phyloP scores from a whole-genome alignment of 2,113 vertebrate genomes.

The Zosterops pallidus region DNA sequence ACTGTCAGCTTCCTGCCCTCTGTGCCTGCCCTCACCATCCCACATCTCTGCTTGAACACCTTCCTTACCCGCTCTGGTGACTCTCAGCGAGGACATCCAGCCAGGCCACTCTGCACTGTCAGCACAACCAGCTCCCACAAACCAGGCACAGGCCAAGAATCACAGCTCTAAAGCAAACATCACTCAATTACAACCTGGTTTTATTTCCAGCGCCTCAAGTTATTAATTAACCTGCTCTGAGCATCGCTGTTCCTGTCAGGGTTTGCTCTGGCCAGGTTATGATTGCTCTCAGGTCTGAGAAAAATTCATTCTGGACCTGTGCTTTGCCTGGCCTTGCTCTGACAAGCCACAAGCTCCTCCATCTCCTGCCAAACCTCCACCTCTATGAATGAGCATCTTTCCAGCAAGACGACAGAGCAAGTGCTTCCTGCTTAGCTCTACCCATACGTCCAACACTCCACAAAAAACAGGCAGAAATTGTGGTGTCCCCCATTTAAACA shows the following conservation, averaged over 20 bases:
- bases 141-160: background rate
- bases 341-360: background rate
- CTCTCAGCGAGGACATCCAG: background rate
- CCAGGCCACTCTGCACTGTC: background rate
- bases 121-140: background rate
- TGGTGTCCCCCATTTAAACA: background rate
- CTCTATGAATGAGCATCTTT: background rate
- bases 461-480: background rate
- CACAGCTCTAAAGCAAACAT: constrained; percentile 22
- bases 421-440: background rate
- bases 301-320: background rate
- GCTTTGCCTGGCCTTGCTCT: background rate
- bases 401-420: background rate
- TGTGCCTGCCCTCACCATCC: background rate
- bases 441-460: background rate
- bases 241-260: background rate
- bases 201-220: background rate
- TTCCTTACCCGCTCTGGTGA: fast-evolving
- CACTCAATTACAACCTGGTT: background rate
- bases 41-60: background rate
- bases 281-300: background rate
- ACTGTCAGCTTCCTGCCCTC: background rate
- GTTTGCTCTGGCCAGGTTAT: background rate
- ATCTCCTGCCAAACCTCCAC: background rate
- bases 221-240: constrained; percentile 11